These are phyloP conservation scores for Mirounga angustirostris DNA, from an alignment of 2,113 vertebrate genomes.

Conservation along the genomic window DNA sequence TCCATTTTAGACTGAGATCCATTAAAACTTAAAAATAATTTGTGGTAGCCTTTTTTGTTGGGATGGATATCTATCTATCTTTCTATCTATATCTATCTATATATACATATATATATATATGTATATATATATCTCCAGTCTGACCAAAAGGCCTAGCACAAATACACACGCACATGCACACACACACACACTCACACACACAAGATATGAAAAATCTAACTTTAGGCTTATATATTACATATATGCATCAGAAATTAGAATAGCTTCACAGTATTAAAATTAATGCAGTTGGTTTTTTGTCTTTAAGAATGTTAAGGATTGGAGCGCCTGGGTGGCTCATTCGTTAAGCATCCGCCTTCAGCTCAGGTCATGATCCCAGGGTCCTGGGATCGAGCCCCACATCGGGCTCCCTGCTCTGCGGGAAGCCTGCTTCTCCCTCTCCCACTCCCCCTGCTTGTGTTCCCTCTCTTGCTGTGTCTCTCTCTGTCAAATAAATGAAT, in stretches of 20 bases:
- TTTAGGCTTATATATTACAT: background rate
- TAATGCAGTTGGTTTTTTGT: background rate
- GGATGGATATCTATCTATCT: background rate
- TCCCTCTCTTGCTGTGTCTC: too few relatives aligned
- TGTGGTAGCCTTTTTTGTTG: background rate
- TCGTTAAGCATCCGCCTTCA: too few relatives aligned
- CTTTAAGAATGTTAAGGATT: constrained; percentile 50
- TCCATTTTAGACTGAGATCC: background rate
- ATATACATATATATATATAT: too few relatives aligned
- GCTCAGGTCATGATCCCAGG: too few relatives aligned
- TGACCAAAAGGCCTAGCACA: background rate
- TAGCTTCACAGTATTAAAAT: constrained; percentile 35
- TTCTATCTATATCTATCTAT: too few relatives aligned
- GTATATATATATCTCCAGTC: background rate
- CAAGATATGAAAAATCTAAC: background rate
- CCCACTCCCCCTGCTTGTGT: too few relatives aligned
- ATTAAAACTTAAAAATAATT: constrained; percentile 47
- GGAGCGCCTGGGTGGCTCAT: too few relatives aligned
- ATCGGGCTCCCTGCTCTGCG: too few relatives aligned
- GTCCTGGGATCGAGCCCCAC: too few relatives aligned
- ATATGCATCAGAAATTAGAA: constrained; percentile 7
- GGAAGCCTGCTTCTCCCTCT: too few relatives aligned
- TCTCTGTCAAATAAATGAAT: too few relatives aligned
- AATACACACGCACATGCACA: background rate
- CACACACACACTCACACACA: background rate